These are phyloP conservation scores for Cyprinodon brontotheroides DNA, from an alignment of 2,113 vertebrate genomes.

Conservation along the genomic window DNA sequence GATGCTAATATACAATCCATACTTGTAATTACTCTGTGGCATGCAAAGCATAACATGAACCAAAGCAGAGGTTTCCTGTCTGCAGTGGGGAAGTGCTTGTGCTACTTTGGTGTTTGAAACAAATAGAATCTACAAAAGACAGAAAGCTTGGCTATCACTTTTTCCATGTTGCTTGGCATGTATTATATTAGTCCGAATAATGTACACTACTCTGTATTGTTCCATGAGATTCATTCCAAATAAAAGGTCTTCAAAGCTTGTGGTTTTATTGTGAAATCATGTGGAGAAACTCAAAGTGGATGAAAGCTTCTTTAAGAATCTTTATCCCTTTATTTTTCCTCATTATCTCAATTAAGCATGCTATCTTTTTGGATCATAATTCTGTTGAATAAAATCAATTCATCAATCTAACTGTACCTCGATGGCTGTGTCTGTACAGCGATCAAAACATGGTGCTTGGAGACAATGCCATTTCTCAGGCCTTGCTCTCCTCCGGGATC, in stretches of 20 bases:
- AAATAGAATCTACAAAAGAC: not conserved
- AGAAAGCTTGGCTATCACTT: not conserved
- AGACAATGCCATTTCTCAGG: constrained; percentile 81
- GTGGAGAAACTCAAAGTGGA: not conserved
- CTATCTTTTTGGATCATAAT: not conserved
- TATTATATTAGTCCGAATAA: no score
- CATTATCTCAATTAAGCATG: not conserved
- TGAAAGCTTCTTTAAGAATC: not conserved
- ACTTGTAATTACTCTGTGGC: constrained; percentile 32
- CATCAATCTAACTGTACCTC: not conserved
- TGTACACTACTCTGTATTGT: not conserved
- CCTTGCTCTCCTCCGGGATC: constrained; percentile 80
- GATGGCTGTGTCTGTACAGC: constrained; percentile 71
- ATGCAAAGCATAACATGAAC: constrained; percentile 42
- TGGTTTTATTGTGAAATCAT: not conserved
- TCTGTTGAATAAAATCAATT: no score
- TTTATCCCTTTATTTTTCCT: not conserved
- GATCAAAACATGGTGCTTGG: constrained; percentile 96
- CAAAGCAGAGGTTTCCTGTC: constrained; percentile 26
- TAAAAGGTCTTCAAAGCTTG: no score
- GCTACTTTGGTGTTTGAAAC: constrained; percentile 2
- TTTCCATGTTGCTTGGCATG: no score
- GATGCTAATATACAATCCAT: constrained; percentile 63
- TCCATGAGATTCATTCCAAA: no score
- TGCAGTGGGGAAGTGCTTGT: not conserved